These are phyloP conservation scores for Enoplosus armatus DNA, from an alignment of 2,797 vertebrate species.

Conservation along the genomic window DNA sequence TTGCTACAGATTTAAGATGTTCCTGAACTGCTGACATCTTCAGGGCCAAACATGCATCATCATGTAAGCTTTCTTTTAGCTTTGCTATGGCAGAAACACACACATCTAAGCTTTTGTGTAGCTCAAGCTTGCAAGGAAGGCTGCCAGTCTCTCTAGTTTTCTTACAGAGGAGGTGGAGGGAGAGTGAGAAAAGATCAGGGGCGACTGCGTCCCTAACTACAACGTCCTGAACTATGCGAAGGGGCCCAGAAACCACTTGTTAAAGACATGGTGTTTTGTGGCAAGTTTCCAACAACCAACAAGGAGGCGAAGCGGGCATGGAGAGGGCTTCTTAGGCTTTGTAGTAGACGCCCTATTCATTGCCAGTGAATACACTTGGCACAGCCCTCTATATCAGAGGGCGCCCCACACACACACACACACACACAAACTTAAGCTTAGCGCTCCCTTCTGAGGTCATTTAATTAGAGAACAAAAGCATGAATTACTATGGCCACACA, in stretches of 20 bases:
- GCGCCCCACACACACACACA: conserved; percentile 50
- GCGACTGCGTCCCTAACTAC: conserved; percentile 50
- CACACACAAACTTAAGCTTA: conserved; percentile 67
- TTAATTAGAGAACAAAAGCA: conserved; percentile 84
- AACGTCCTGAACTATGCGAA: conserved; percentile 53
- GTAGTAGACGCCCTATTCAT: conserved; percentile 73
- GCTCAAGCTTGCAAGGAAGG: conserved; percentile 3
- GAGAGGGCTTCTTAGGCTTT: conserved; percentile 67
- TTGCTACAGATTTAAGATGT: neutral
- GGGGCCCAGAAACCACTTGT: conserved; percentile 68
- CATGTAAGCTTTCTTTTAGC: conserved; percentile 23
- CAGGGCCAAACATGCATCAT: conserved; percentile 13
- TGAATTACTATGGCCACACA: conserved; percentile 81
- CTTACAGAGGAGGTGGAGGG: conserved; percentile 4
- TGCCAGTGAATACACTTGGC: conserved; percentile 70
- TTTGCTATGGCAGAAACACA: conserved; percentile 28
- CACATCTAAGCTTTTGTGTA: conserved; percentile 25
- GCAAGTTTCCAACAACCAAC: conserved; percentile 67
- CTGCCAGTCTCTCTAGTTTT: conserved; percentile 24
- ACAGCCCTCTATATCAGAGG: conserved; percentile 68
- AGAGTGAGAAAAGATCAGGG: conserved; percentile 33
- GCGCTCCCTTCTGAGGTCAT: conserved; percentile 79
- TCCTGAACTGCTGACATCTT: neutral
- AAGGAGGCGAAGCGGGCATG: conserved; percentile 58
- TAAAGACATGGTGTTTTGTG: conserved; percentile 60